These are phyloP conservation scores for Laticauda laticaudata DNA, from an alignment of 2,113 vertebrate species.

Conservation along the genomic window DNA sequence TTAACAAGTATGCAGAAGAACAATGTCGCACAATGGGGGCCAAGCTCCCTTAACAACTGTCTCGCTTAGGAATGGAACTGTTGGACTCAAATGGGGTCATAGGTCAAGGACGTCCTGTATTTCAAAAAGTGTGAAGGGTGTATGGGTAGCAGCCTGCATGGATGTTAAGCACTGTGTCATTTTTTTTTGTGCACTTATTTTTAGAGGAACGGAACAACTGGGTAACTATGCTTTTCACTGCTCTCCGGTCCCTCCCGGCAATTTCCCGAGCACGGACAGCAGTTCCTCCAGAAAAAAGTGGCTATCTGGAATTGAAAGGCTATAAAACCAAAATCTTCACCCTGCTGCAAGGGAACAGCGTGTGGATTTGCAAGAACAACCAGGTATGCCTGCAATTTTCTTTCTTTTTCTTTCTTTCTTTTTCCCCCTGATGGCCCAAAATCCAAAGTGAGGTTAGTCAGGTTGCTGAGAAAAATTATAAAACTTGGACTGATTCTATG, in stretches of 20 bases:
- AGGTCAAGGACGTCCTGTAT: neutral
- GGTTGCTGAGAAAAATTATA: neutral
- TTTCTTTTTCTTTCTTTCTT: neutral
- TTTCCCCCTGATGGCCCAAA: too few species aligned
- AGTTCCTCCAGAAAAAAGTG: slow-evolving; percentile 78
- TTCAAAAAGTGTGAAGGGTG: neutral
- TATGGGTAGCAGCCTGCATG: neutral
- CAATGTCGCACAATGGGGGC: fast-evolving
- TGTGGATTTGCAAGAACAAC: slow-evolving; percentile 95
- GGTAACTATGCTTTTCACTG: slow-evolving; percentile 81
- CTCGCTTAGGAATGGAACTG: neutral
- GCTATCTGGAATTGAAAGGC: slow-evolving; percentile 87
- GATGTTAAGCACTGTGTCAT: neutral
- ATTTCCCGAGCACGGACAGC: slow-evolving; percentile 65
- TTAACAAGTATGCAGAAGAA: neutral
- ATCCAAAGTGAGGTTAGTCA: neutral
- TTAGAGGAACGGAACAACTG: slow-evolving; percentile 91
- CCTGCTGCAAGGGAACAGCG: slow-evolving; percentile 83
- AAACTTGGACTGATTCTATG: neutral
- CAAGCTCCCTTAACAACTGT: neutral
- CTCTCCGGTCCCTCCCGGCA: slow-evolving; percentile 71
- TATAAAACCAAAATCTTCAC: slow-evolving; percentile 93
- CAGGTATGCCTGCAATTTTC: slow-evolving; percentile 74
- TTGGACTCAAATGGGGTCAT: neutral
- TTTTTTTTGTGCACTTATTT: slow-evolving; percentile 13